Evolutionary conservation across 2,888 invertebrate genomes (phyloP), one percentile per base, ranked within the genome.

Genomic region (Xestia xanthographa): DNA sequence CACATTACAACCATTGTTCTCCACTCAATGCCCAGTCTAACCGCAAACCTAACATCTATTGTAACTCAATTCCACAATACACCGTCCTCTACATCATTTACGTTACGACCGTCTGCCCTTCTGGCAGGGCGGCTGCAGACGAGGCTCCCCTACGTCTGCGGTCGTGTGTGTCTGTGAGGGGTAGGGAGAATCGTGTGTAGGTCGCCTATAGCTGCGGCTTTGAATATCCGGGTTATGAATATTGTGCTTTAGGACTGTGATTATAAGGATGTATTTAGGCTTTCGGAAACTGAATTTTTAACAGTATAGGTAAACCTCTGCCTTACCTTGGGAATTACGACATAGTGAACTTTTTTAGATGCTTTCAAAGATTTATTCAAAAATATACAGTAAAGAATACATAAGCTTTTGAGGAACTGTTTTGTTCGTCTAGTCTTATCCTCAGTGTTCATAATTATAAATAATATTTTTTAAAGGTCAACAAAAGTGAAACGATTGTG

Each of bases 111-210:
- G 78, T 78, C 29, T 14, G 17, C 58, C 83, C 22, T 22, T n/a
- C 62, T 78, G 71, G 56, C 29, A 71, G 78, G 77, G 48, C 12
- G 66, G 48, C 41, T n/a, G n/a, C 45, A 77, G 6, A 45, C 63
- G 79, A 67, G 26, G 14, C 29, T 22, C 80, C 87, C 86, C 80
- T 66, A 43, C 73, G 88, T 87, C 87, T 87, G 87, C 85, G 87
- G 87, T 87, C 68, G 34, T 66, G 56, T 81, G 73, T 38, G 62
- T 41, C 41, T 66, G 75, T 79, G 75, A 56, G 58, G 38, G 53
- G 34, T 67, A 71, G 45, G 73, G 26, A 50, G 56, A 17, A 29
- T 53, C 53, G 72, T 67, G 66, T 77, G 72, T 62, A 53, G 58
- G n/a, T 53, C 34, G 72, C 74, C 76, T 79, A 60, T 73, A 26